These are phyloP conservation scores for Ectobius pallidus DNA, from an alignment of 2,888 invertebrate species.

Conservation along the genomic window DNA sequence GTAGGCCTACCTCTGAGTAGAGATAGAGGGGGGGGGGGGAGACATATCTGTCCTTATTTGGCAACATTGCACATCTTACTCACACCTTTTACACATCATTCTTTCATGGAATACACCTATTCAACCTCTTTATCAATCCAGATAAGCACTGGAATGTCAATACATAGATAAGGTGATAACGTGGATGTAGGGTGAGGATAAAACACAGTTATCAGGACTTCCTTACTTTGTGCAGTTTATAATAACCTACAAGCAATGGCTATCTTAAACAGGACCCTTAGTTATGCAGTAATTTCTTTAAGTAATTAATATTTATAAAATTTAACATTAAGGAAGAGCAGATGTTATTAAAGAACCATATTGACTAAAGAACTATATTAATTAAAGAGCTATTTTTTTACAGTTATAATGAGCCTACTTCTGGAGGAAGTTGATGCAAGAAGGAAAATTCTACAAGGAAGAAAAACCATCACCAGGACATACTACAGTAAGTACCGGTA, in stretches of 20 bases:
- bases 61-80: too few species aligned
- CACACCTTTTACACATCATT: not conserved
- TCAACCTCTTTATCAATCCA: not conserved
- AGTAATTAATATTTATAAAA: too few species aligned
- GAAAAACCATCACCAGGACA: constrained; percentile 76
- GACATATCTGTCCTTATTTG: too few species aligned
- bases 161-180: constrained; percentile 11
- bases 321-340: too few species aligned
- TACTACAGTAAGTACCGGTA: constrained; percentile 79
- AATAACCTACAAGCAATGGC: not conserved
- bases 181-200: not conserved
- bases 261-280: not conserved
- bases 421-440: constrained; percentile 76
- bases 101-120: not conserved
- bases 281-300: not conserved
- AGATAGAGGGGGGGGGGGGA: too few species aligned
- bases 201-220: not conserved
- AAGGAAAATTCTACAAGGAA: constrained; percentile 77
- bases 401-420: constrained; percentile 71
- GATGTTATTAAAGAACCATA: too few species aligned
- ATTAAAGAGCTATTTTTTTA: not conserved
- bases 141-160: constrained; percentile 13
- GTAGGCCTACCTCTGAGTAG: too few species aligned
- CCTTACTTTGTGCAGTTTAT: not conserved
- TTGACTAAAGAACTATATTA: not conserved